Evolutionary conservation across 2,888 invertebrate species (phyloP).

Genomic region (Drosophila algonquin): DNA sequence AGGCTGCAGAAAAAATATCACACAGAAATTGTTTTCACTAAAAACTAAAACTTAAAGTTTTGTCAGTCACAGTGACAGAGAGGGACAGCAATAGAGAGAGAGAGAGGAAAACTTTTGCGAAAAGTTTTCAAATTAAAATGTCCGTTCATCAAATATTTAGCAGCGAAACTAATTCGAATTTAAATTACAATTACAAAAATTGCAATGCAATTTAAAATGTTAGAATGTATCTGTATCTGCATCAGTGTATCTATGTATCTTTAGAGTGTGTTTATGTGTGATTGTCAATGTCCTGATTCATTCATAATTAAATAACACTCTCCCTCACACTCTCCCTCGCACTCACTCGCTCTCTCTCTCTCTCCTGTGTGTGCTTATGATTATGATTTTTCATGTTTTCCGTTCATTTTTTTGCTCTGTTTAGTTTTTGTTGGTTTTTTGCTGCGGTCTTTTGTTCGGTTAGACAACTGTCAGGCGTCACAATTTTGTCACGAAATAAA

Average conservation of each 20-base stretch:
- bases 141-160: slow-evolving; percentile 61
- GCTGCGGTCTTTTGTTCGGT: slow-evolving; percentile 59
- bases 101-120: slow-evolving; percentile 40
- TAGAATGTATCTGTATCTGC: slow-evolving; percentile 5
- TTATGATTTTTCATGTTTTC: slow-evolving; percentile 63
- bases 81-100: slow-evolving; percentile 6
- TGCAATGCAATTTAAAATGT: slow-evolving; percentile 31
- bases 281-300: slow-evolving; percentile 36
- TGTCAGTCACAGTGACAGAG: slow-evolving; percentile 32
- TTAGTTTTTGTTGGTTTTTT: slow-evolving; percentile 36
- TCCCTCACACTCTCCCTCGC: too few species aligned
- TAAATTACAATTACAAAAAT: slow-evolving; percentile 49
- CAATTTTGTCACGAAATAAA: slow-evolving; percentile 70
- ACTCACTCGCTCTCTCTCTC: too few species aligned
- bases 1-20: slow-evolving; percentile 25
- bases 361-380: slow-evolving; percentile 37
- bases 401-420: slow-evolving; percentile 7
- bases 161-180: slow-evolving; percentile 60
- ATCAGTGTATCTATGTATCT: slow-evolving; percentile 9
- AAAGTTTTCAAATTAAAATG: slow-evolving; percentile 61
- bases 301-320: slow-evolving; percentile 60
- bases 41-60: slow-evolving; percentile 32
- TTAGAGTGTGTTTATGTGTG: not conserved
- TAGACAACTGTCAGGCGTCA: slow-evolving; percentile 69
- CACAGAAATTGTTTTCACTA: slow-evolving; percentile 68